Percentiles rank a stretch among this genome's conserved stretches.
Evolutionary conservation across 2,797 vertebrate genomes (phyloP).

Genomic region (Leuciscus waleckii): DNA sequence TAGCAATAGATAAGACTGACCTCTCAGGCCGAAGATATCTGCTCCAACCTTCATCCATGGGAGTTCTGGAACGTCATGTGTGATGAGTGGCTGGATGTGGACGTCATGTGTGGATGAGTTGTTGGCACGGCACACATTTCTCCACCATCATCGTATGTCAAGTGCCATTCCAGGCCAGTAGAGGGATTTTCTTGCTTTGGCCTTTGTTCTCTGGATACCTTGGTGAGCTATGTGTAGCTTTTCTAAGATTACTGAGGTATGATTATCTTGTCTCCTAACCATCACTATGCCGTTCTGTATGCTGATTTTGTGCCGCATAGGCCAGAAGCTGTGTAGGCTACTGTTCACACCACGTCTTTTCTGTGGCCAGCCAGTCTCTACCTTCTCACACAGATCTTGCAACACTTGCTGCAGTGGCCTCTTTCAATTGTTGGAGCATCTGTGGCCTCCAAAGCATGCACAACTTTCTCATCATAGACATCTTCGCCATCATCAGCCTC

Average conservation of each 20-base stretch:
- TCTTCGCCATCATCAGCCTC: too few relatives aligned
- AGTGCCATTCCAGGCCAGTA: conserved; percentile 51
- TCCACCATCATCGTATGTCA: conserved; percentile 44
- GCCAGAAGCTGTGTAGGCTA: background rate
- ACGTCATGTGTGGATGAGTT: background rate
- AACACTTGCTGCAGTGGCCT: background rate
- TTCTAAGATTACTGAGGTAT: conserved; percentile 33
- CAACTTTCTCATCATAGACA: too few relatives aligned
- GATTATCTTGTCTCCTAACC: conserved; percentile 13
- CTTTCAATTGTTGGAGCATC: conserved; percentile 2
- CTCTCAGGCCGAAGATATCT: conserved; percentile 42
- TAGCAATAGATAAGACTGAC: conserved; percentile 50
- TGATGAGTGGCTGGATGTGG: conserved; percentile 25
- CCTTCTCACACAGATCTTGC: conserved; percentile 38
- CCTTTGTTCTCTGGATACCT: conserved; percentile 44
- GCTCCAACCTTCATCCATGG: too few relatives aligned
- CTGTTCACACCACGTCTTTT: conserved; percentile 38
- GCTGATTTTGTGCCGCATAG: background rate
- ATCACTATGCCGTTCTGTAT: background rate
- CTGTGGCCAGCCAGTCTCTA: conserved; percentile 26
- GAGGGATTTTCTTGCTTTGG: conserved; percentile 39
- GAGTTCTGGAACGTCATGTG: too few relatives aligned
- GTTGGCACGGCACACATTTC: conserved; percentile 51
- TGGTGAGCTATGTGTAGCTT: conserved; percentile 53
- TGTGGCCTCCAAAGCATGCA: too few relatives aligned